Evolutionary conservation across 2,797 vertebrate species (phyloP).

Genomic region (Clarias laeviceps): DNA sequence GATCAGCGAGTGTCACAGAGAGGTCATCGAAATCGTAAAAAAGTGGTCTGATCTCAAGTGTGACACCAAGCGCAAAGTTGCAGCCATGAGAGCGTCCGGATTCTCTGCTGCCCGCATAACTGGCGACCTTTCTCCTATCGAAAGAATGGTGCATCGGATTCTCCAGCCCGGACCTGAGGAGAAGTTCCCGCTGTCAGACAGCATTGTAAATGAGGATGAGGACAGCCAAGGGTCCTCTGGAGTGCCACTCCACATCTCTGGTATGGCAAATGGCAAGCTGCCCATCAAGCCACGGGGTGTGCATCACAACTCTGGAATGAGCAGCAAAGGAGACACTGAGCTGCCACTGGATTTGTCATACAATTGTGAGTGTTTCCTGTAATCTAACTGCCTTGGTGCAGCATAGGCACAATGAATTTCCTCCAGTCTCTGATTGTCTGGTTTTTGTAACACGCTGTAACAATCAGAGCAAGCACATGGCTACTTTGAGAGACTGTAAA

Average conservation of each 20-base stretch:
- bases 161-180: conserved; percentile 65
- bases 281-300: conserved; percentile 29
- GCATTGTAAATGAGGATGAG: conserved; percentile 51
- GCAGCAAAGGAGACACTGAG: background rate
- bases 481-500: too few relatives aligned
- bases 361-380: conserved; percentile 27
- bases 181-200: conserved; percentile 51
- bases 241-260: conserved; percentile 12
- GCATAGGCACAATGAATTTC: too few relatives aligned
- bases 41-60: conserved; percentile 83
- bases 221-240: conserved; percentile 40
- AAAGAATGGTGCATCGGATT: conserved; percentile 79
- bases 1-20: conserved; percentile 64
- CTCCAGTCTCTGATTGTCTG: too few relatives aligned
- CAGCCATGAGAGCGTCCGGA: conserved; percentile 61
- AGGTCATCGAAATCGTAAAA: conserved; percentile 76
- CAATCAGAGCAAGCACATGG: too few relatives aligned
- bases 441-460: too few relatives aligned
- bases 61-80: conserved; percentile 74
- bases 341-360: conserved; percentile 10
- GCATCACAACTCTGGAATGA: conserved; percentile 13
- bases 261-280: conserved; percentile 44
- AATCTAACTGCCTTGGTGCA: background rate
- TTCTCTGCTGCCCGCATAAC: conserved; percentile 58
- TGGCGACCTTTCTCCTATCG: conserved; percentile 70